Conservation (phyloP, 2,888 invertebrate genomes). For the Pammene aurita region DNA sequence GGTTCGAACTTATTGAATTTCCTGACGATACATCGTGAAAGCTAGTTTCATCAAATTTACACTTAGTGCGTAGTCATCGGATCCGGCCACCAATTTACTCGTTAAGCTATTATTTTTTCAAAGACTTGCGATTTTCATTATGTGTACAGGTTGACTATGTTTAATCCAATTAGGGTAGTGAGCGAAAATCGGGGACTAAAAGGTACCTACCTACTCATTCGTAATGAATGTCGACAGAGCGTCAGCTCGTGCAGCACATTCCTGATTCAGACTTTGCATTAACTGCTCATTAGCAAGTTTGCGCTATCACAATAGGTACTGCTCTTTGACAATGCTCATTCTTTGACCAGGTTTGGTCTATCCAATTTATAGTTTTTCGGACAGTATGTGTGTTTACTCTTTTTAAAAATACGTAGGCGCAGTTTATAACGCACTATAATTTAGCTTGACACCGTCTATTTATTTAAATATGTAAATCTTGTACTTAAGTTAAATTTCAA, state of each 20-base stretch:
- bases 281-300: slow-evolving; percentile 22
- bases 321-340: slow-evolving; percentile 19
- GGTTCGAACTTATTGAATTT: slow-evolving; percentile 66
- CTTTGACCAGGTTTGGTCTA: slow-evolving; percentile 1
- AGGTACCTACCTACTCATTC: no score
- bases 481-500: no score
- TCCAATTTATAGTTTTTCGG: slow-evolving; percentile 13
- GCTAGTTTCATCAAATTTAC: slow-evolving; percentile 57
- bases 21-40: slow-evolving; percentile 53
- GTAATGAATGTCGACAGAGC: slow-evolving; percentile 12
- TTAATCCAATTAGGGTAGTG: no score
- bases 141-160: background rate
- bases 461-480: no score
- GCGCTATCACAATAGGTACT: slow-evolving; percentile 16
- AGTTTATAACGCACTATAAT: no score
- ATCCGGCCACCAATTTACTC: slow-evolving; percentile 21
- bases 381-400: no score
- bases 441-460: no score
- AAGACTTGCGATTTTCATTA: background rate
- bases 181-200: no score
- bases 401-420: no score
- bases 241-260: slow-evolving; percentile 4
- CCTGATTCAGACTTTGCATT: slow-evolving; percentile 15
- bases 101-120: background rate
- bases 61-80: slow-evolving; percentile 14